These are phyloP conservation scores for Geophilus truncorum DNA, from an alignment of 2,888 invertebrate species.

Conservation along the genomic window DNA sequence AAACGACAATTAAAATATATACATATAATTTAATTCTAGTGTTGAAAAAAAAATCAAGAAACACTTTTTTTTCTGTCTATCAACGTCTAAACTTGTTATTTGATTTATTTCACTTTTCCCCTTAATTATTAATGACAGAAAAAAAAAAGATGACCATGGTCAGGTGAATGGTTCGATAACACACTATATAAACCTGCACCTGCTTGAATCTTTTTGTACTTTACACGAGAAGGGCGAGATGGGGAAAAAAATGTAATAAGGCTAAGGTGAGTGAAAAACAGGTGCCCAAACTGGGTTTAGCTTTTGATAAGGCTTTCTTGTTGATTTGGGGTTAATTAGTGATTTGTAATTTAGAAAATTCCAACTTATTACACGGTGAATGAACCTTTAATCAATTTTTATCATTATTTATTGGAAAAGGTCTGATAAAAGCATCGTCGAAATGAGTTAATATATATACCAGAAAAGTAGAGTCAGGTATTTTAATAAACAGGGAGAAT, in stretches of 20 bases:
- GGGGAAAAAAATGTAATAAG: neutral
- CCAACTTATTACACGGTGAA: too few species aligned
- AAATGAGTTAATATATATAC: conserved; percentile 14
- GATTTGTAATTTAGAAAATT: neutral
- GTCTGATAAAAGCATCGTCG: neutral
- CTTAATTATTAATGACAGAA: neutral
- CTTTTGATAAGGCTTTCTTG: neutral
- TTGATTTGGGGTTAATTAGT: neutral
- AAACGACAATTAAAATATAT: neutral
- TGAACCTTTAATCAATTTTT: neutral
- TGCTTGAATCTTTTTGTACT: neutral
- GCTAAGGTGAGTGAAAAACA: neutral
- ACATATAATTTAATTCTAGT: neutral
- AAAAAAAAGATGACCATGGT: neutral
- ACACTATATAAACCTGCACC: neutral
- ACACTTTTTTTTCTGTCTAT: neutral
- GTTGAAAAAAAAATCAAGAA: neutral
- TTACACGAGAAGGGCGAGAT: neutral
- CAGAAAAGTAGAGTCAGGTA: neutral
- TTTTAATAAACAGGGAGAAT: neutral
- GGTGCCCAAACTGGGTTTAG: neutral
- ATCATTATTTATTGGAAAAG: neutral
- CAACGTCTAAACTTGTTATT: neutral
- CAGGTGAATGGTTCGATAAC: conserved; percentile 11
- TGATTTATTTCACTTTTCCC: neutral